These are phyloP conservation scores for Isichthys henryi DNA, from an alignment of 2,113 vertebrate genomes.

Conservation along the genomic window DNA sequence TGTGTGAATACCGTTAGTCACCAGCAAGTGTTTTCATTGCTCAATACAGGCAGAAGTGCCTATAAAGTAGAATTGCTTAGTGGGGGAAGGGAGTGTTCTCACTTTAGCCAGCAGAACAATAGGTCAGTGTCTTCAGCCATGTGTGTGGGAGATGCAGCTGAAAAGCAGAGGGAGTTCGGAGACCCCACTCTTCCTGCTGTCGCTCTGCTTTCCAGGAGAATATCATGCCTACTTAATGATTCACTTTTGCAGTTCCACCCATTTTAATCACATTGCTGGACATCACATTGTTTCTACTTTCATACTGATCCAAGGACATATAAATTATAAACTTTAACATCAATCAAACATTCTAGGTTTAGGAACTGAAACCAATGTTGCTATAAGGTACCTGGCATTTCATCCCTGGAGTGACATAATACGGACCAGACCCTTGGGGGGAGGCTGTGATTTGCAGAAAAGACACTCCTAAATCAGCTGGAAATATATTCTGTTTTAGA, in stretches of 20 bases:
- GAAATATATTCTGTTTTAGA: background rate
- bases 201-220: background rate
- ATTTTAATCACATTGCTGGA: background rate
- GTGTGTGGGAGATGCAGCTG: constrained; percentile 37
- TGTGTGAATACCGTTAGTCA: background rate
- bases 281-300: background rate
- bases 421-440: background rate
- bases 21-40: background rate
- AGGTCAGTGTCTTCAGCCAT: constrained; percentile 35
- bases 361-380: background rate
- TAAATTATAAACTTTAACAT: background rate
- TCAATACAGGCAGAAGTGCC: background rate
- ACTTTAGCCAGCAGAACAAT: constrained; percentile 32
- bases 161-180: constrained; percentile 24
- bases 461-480: background rate
- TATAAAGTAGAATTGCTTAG: background rate
- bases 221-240: background rate
- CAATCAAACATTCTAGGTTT: background rate
- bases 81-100: constrained; percentile 9
- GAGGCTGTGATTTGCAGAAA: background rate
- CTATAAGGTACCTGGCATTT: background rate
- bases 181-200: constrained; percentile 19
- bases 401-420: background rate
- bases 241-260: background rate
- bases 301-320: background rate